phyloP scores from a whole-genome alignment of 2,797 vertebrate species.

The Helicolenus hilgendorfi region DNA sequence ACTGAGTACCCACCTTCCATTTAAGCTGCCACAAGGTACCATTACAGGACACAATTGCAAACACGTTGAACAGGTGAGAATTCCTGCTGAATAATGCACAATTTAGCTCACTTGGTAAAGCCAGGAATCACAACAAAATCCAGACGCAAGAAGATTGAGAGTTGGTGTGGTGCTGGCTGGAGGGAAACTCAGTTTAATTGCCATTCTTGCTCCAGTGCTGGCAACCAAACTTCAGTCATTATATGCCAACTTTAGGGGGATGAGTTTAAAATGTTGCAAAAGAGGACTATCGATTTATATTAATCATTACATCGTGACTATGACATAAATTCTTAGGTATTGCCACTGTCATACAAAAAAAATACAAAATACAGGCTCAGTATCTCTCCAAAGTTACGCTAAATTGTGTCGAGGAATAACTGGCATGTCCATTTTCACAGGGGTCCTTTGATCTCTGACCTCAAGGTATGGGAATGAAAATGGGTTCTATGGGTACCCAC shows the following conservation, averaged over 20 bases:
- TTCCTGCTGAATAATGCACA: not conserved
- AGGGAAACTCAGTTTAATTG: not conserved
- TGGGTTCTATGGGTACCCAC: no score
- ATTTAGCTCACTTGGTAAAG: not conserved
- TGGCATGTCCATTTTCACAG: no score
- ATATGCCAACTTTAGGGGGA: not conserved
- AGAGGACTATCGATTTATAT: not conserved
- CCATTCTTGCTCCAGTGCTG: not conserved
- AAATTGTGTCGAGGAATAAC: no score
- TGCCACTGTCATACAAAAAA: not conserved
- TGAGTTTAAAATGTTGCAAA: not conserved
- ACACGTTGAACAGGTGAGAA: not conserved
- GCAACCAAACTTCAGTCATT: not conserved
- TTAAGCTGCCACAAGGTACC: not conserved
- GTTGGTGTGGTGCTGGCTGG: not conserved
- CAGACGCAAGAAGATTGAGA: not conserved
- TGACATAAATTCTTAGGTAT: not conserved
- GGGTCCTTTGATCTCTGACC: no score
- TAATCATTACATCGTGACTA: not conserved
- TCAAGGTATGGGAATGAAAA: no score
- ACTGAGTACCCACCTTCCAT: not conserved
- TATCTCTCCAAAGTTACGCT: no score
- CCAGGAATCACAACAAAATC: not conserved
- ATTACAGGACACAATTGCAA: not conserved
- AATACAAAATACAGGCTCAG: no score